These are phyloP conservation scores for Crotalus horridus DNA, from an alignment of 2,113 vertebrate genomes.

Conservation along the genomic window DNA sequence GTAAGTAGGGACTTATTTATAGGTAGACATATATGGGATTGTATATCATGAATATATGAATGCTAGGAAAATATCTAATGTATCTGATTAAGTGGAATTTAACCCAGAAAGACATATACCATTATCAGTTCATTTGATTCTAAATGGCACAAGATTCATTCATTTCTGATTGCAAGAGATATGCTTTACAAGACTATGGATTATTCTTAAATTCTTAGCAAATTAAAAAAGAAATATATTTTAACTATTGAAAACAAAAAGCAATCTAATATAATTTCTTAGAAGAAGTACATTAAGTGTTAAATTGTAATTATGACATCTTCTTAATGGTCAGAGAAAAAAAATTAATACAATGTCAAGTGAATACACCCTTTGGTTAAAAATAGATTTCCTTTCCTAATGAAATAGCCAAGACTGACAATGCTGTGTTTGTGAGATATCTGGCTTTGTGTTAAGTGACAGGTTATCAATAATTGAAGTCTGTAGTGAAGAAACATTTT, in stretches of 20 bases:
- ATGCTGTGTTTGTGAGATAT: constrained; percentile 36
- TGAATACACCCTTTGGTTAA: constrained; percentile 2
- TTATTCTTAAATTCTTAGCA: background rate
- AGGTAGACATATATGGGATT: background rate
- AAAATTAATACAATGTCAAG: background rate
- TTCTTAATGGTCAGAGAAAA: background rate
- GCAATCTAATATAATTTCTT: background rate
- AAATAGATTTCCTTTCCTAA: constrained; percentile 35
- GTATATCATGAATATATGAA: background rate
- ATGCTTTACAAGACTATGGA: background rate
- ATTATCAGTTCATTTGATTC: background rate
- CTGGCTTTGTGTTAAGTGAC: constrained; percentile 35
- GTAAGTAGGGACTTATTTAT: background rate
- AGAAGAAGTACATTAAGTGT: background rate
- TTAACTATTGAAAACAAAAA: background rate
- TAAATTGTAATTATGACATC: background rate
- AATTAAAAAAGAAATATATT: background rate
- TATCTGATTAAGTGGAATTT: background rate
- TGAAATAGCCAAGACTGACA: constrained; percentile 13
- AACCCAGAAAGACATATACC: background rate
- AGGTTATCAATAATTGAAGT: constrained; percentile 33
- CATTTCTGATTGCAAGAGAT: background rate
- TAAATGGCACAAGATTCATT: background rate
- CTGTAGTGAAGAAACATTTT: constrained; percentile 40
- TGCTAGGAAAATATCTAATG: background rate